A percentile compares a stretch with the other conserved stretches of the same genome.
phyloP scores from a whole-genome alignment of 1,140 invertebrate species.

The Drosophila orosa region DNA sequence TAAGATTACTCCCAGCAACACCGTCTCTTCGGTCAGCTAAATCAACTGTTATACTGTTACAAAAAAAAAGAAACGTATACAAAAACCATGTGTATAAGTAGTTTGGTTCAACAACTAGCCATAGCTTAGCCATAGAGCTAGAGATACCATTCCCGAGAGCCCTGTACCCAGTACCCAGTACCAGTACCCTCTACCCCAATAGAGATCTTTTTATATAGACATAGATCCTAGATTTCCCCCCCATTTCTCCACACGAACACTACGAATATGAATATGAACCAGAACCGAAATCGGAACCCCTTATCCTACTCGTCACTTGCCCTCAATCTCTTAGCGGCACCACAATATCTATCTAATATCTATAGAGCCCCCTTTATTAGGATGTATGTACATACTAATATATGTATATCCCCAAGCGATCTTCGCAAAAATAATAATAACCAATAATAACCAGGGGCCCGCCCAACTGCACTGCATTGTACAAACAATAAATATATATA shows the following conservation, averaged over 20 bases:
- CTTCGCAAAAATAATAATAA: background rate
- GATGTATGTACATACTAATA: slow-evolving; percentile 20
- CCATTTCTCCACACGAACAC: slow-evolving; percentile 36
- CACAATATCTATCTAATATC: slow-evolving; percentile 25
- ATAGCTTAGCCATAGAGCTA: slow-evolving; percentile 30
- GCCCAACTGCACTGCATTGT: slow-evolving; percentile 48
- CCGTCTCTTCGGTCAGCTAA: slow-evolving; percentile 15
- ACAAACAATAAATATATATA: slow-evolving; percentile 49
- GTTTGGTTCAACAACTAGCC: slow-evolving; percentile 59
- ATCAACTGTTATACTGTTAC: slow-evolving; percentile 43
- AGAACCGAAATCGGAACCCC: slow-evolving; percentile 23
- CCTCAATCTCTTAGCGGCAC: slow-evolving; percentile 57
- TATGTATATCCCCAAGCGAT: slow-evolving; percentile 37
- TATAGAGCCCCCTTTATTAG: slow-evolving; percentile 12
- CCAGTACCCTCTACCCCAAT: too few relatives aligned
- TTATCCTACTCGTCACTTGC: slow-evolving; percentile 11
- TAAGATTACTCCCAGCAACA: slow-evolving; percentile 18
- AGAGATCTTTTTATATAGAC: slow-evolving; percentile 26
- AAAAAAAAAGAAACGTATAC: slow-evolving; percentile 6
- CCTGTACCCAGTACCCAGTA: background rate
- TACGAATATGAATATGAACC: slow-evolving; percentile 24
- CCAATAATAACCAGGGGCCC: slow-evolving; percentile 6
- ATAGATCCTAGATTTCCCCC: slow-evolving; percentile 7
- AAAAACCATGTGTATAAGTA: slow-evolving; percentile 50
- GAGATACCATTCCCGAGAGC: slow-evolving; percentile 6